Evolutionary conservation across 2,888 invertebrate genomes (phyloP).

Genomic region (Rugalucina vietnamica): DNA sequence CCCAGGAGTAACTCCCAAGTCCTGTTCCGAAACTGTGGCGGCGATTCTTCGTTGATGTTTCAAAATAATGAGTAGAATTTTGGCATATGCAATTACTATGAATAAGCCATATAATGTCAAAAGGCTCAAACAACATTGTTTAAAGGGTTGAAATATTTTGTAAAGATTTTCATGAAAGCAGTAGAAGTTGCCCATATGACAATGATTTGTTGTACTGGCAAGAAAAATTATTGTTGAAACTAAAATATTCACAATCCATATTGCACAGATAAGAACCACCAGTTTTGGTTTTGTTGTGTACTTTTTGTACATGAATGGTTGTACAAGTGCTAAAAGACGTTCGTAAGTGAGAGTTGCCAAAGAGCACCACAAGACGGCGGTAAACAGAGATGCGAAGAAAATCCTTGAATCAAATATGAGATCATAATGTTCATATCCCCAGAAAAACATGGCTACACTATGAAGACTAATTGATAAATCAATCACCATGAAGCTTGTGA

Average conservation of each 20-base stretch:
- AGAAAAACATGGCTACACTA: neutral
- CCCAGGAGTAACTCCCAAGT: too few species aligned
- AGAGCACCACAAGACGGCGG: neutral
- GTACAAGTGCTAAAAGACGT: neutral
- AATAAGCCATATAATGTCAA: neutral
- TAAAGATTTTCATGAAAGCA: neutral
- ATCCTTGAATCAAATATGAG: slow-evolving; percentile 6
- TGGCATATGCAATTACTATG: neutral
- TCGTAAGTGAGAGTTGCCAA: neutral
- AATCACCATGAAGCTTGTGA: neutral
- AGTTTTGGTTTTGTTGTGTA: neutral
- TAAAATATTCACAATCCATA: neutral
- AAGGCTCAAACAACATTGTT: neutral
- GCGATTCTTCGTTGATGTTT: neutral
- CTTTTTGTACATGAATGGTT: neutral
- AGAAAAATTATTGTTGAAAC: neutral
- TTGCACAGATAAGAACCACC: neutral
- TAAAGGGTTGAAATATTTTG: neutral
- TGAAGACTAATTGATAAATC: neutral
- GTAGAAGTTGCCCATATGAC: neutral
- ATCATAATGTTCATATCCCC: neutral
- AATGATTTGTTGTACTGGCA: neutral
- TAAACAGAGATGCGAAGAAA: neutral
- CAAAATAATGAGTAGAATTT: neutral
- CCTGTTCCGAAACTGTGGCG: neutral